These are phyloP conservation scores for Bettongia penicillata DNA, from an alignment of 2,113 vertebrate genomes.

Conservation along the genomic window DNA sequence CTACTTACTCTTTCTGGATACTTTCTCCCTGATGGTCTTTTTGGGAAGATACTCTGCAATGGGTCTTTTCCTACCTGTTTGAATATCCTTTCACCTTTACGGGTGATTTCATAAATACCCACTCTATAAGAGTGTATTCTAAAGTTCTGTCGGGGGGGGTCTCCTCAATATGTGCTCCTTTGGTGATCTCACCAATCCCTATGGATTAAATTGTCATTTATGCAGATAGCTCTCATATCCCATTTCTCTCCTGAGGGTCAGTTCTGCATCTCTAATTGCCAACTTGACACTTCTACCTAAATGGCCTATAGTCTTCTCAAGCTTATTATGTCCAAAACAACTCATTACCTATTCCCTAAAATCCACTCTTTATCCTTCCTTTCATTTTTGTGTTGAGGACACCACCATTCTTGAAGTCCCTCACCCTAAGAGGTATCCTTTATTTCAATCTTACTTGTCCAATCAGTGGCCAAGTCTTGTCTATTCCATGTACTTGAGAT, in stretches of 20 bases:
- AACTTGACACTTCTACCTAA: not conserved
- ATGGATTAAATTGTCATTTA: not conserved
- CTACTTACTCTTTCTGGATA: not conserved
- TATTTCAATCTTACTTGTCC: not conserved
- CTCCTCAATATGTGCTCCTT: not conserved
- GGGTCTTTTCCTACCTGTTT: not conserved
- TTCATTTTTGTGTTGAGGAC: not conserved
- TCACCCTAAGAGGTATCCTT: not conserved
- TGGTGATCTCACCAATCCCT: not conserved
- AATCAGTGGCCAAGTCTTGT: not conserved
- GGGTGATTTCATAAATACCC: not conserved
- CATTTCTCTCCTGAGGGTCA: not conserved
- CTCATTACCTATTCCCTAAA: not conserved
- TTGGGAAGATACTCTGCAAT: not conserved
- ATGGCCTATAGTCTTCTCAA: not conserved
- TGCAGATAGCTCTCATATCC: not conserved
- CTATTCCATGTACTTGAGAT: not conserved
- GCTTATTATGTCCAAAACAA: not conserved
- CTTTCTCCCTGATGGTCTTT: not conserved
- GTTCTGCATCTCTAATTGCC: not conserved
- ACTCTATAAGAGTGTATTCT: not conserved
- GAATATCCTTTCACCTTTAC: not conserved
- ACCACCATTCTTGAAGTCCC: not conserved
- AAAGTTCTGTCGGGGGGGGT: not conserved
- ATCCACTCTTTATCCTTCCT: not conserved